Evolutionary conservation across 92 coral and sea anemone species (phyloP).

Genomic region (Zoanthus sansibaricus): DNA sequence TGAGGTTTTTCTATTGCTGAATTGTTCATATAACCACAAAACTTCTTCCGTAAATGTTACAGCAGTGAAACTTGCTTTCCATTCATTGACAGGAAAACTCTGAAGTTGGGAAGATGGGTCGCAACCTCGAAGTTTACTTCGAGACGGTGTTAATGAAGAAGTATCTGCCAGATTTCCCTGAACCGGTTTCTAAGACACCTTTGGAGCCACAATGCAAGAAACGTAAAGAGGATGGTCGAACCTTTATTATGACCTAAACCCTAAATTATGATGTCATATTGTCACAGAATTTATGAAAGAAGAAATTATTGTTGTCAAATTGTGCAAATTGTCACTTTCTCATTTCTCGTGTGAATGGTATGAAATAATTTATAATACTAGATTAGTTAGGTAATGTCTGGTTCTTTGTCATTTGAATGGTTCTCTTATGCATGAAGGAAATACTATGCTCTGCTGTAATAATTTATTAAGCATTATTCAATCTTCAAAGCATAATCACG

Average conservation of each 20-base stretch:
- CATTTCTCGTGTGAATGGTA: background rate
- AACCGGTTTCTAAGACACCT: conserved; percentile 44
- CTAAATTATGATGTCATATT: background rate
- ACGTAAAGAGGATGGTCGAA: conserved; percentile 79
- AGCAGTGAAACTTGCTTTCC: background rate
- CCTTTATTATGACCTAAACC: conserved; percentile 54
- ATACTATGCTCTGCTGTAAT: background rate
- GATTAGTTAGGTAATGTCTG: background rate
- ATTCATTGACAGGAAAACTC: conserved; percentile 71
- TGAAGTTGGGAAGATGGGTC: conserved; percentile 98
- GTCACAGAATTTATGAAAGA: background rate
- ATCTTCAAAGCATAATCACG: background rate
- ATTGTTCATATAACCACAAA: no score
- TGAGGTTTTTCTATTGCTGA: no score
- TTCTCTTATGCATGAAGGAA: background rate
- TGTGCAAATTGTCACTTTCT: background rate
- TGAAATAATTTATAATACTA: background rate
- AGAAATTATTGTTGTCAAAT: background rate
- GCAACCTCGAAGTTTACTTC: conserved; percentile 80
- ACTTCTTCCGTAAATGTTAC: background rate
- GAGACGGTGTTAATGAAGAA: conserved; percentile 72
- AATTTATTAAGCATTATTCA: background rate
- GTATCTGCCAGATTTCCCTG: conserved; percentile 73
- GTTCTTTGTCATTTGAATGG: background rate
- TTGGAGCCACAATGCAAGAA: conserved; percentile 75